Conservation (phyloP, 2,888 invertebrate species). For the Eilema caniola region DNA sequence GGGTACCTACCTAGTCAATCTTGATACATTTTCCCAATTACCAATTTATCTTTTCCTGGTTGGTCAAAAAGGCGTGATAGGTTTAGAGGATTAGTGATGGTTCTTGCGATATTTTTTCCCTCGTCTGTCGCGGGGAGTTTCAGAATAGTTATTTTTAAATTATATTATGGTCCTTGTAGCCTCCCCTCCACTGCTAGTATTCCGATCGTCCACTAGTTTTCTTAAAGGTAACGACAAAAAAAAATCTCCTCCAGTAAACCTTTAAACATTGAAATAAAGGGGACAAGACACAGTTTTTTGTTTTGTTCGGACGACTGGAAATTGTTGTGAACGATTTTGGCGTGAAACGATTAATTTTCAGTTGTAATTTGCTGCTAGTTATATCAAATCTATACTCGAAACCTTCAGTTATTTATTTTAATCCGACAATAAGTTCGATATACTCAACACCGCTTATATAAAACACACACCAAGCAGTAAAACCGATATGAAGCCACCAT, state of each 20-base stretch:
- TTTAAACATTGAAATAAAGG: no score
- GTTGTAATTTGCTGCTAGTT: neutral
- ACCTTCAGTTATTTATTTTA: conserved; percentile 3
- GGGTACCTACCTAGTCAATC: neutral
- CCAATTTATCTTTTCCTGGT: neutral
- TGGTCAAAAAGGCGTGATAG: neutral
- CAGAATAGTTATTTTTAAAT: no score
- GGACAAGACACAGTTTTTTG: no score
- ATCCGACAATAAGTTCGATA: neutral
- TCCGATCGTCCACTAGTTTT: no score
- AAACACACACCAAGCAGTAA: conserved; percentile 38
- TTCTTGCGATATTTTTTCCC: neutral
- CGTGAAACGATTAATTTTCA: no score
- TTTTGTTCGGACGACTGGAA: no score
- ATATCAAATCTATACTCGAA: conserved; percentile 3
- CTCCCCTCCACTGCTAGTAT: no score
- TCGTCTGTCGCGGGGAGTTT: no score
- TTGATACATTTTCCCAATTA: neutral
- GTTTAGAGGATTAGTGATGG: neutral
- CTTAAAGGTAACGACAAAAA: no score
- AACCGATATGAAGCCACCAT: conserved; percentile 30
- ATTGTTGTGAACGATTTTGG: no score
- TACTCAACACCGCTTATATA: conserved; percentile 23
- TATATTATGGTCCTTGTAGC: no score
- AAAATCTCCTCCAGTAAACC: no score